These are phyloP conservation scores for Eutrigla gurnardus DNA, from an alignment of 2,797 vertebrate genomes.

Conservation along the genomic window DNA sequence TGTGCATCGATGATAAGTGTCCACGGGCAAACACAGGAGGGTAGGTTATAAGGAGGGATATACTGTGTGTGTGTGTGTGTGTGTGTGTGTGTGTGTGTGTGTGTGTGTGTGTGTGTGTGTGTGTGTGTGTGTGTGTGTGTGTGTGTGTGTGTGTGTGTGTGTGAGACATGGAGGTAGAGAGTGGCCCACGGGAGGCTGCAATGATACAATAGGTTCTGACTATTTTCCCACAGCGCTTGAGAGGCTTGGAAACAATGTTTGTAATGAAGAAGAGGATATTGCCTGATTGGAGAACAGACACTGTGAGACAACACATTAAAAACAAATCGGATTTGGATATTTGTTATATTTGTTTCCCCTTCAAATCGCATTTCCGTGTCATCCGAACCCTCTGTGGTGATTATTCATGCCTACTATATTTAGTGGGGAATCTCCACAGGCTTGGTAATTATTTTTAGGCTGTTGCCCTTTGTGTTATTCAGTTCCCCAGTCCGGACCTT, in stretches of 20 bases:
- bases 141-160: slow-evolving; percentile 23
- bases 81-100: too few relatives aligned
- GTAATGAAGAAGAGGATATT: neutral
- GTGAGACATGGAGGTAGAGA: slow-evolving; percentile 33
- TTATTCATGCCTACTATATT: slow-evolving; percentile 40
- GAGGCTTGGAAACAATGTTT: slow-evolving; percentile 25
- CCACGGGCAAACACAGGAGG: slow-evolving; percentile 74
- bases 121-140: neutral
- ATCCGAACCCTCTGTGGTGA: slow-evolving; percentile 41
- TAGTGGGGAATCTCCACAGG: slow-evolving; percentile 52
- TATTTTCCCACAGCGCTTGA: slow-evolving; percentile 25
- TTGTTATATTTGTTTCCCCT: slow-evolving; percentile 3
- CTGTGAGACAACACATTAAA: neutral
- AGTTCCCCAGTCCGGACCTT: slow-evolving; percentile 56
- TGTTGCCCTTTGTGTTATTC: slow-evolving; percentile 73
- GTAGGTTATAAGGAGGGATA: slow-evolving; percentile 46
- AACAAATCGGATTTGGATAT: neutral
- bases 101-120: too few relatives aligned
- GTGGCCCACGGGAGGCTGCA: slow-evolving; percentile 20
- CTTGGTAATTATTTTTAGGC: slow-evolving; percentile 76
- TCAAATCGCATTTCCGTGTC: slow-evolving; percentile 7
- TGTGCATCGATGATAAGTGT: slow-evolving; percentile 81
- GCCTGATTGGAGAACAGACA: neutral
- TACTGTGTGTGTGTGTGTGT: slow-evolving; percentile 17
- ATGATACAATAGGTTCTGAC: slow-evolving; percentile 8